A percentile compares a stretch with the other conserved stretches of the same genome.
phyloP scores from a whole-genome alignment of 2,888 invertebrate species.

The Ecdyonurus torrentis region DNA sequence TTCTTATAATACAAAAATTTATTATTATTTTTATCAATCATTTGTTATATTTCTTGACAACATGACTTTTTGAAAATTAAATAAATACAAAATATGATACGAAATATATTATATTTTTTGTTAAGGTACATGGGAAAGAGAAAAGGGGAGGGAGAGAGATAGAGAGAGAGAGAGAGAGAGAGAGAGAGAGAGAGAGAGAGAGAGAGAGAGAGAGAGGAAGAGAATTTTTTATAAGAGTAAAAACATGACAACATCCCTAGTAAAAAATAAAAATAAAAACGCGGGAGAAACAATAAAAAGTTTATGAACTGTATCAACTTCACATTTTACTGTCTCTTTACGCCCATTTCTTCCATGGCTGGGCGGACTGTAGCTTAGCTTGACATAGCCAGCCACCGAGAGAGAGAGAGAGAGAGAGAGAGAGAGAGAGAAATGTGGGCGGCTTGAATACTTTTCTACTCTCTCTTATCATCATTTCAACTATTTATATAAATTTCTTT shows the following conservation, averaged over 20 bases:
- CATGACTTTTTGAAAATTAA: neutral
- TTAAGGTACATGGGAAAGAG: neutral
- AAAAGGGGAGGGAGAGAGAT: neutral
- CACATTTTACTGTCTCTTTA: neutral
- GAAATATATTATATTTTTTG: neutral
- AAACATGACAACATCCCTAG: neutral
- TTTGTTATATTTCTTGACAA: neutral
- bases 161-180: neutral
- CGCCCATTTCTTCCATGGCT: neutral
- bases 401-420: too few species aligned
- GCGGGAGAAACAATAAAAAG: neutral
- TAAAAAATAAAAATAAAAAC: neutral
- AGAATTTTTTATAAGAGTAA: too few species aligned
- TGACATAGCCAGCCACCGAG: too few species aligned
- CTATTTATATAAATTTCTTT: too few species aligned
- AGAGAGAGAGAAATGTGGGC: too few species aligned
- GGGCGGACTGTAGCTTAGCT: too few species aligned
- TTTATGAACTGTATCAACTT: slow-evolving; percentile 4
- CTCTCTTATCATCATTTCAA: too few species aligned
- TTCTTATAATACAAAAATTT: neutral
- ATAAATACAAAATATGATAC: neutral
- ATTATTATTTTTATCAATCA: neutral
- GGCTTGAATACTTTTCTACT: too few species aligned
- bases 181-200: neutral
- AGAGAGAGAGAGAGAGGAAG: neutral